Base-by-base conservation (phyloP, 2,113 vertebrate species). In the Colistium nudipinnis region DNA sequence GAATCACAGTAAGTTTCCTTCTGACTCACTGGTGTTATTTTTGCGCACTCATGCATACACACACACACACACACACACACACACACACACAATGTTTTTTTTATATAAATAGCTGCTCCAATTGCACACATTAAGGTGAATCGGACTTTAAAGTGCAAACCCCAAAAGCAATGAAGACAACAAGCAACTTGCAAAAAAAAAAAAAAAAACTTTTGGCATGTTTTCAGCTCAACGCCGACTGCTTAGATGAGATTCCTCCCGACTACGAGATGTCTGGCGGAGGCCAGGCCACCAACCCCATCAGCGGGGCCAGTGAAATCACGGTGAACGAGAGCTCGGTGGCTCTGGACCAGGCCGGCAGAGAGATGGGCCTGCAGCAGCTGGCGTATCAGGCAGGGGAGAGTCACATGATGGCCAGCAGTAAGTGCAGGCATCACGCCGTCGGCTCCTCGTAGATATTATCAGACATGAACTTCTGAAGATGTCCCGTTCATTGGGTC, bases 301-400 rank as follows among this genome's bases (percentile, higher is more conserved):
- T 96, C 89, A 98, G 95, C 0, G 96, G 94, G 0, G 95, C 95
- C 8, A 98, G 96, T 0, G 96, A 98, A 49, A 92, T 92, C 4
- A 98, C 96, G 0, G 90, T 97, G 36, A 96, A 96, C 0, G 96
- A 98, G 83, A 99, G 96, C 78, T 96, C 95, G 0, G 93, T 96
- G 85, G 94, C 91, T n/a, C 78, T 96, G 84, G 96, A 98, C 70
- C 87, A 94, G 4, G 82, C 92, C 0, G 92, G 92, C 6, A 91
- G 94, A 70, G 87, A 79, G 4, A 85, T 94, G 44, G 94, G 92
- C 30, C 92, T 93, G 27, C 89, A 95, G 12, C 95, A 95, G 33
- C 90, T 95, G 41, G 77, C 83, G 0, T 88, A 91, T 4, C 95
- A 93, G 80, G 77, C 83, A 3, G 93, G 85, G 20, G 96, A 95